phyloP scores from a whole-genome alignment of 2,888 invertebrate species.

The Phlogophora meticulosa region DNA sequence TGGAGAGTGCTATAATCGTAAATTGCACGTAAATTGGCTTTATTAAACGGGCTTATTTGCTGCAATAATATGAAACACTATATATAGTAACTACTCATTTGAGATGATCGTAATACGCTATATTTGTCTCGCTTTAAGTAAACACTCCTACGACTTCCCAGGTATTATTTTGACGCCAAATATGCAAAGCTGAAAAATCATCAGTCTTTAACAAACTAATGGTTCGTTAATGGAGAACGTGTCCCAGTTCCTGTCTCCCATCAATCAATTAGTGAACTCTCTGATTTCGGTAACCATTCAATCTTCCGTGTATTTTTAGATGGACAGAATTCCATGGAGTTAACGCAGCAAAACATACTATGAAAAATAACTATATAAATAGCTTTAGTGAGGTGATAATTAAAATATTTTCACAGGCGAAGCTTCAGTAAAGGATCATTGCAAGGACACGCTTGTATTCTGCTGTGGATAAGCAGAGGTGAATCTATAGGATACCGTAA shows the following conservation, averaged over 20 bases:
- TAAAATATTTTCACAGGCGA: no score
- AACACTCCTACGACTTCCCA: not conserved
- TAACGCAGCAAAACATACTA: not conserved
- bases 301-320: constrained; percentile 40
- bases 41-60: constrained; percentile 71
- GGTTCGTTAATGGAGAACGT: constrained; percentile 8
- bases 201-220: not conserved
- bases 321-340: not conserved
- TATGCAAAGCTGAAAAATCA: not conserved
- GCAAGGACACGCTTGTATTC: no score
- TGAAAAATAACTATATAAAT: no score
- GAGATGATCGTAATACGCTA: constrained; percentile 18
- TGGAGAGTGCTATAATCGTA: constrained; percentile 75
- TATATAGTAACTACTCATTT: constrained; percentile 31
- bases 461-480: no score
- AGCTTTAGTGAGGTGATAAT: no score
- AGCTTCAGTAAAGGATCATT: no score
- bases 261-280: constrained; percentile 51
- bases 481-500: no score
- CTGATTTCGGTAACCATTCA: constrained; percentile 35
- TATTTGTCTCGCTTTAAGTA: constrained; percentile 14
- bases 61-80: constrained; percentile 67
- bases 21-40: constrained; percentile 77
- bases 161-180: not conserved
- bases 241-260: not conserved